These are phyloP conservation scores for Hippolais icterina DNA, from an alignment of 2,113 vertebrate genomes.

Conservation along the genomic window DNA sequence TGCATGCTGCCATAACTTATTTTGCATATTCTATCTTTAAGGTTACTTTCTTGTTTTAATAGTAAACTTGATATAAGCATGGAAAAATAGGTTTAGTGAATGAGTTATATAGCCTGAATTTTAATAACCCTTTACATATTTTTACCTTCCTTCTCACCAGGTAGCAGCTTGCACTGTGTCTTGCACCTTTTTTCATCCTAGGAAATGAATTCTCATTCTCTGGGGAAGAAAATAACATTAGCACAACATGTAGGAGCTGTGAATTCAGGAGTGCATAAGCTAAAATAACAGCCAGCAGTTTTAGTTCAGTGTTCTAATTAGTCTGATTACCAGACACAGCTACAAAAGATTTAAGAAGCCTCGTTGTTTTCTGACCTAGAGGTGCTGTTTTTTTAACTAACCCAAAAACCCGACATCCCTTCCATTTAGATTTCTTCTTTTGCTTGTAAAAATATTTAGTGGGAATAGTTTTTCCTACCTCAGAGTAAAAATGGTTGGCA, in stretches of 20 bases:
- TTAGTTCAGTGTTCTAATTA: neutral
- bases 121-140: neutral
- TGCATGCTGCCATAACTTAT: neutral
- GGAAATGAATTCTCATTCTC: neutral
- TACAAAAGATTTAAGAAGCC: neutral
- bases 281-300: neutral
- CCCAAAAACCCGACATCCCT: neutral
- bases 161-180: neutral
- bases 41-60: neutral
- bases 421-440: neutral
- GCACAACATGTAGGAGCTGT: neutral
- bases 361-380: neutral
- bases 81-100: neutral
- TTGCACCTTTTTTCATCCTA: neutral
- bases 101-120: neutral
- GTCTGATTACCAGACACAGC: neutral
- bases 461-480: neutral
- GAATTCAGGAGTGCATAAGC: neutral
- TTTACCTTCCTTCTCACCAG: neutral
- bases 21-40: neutral
- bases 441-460: neutral
- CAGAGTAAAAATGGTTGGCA: neutral
- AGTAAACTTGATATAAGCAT: neutral
- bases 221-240: neutral
- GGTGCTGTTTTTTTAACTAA: neutral